These are phyloP conservation scores for Drosophila macrospina DNA, from an alignment of 2,888 invertebrate genomes.

Conservation along the genomic window DNA sequence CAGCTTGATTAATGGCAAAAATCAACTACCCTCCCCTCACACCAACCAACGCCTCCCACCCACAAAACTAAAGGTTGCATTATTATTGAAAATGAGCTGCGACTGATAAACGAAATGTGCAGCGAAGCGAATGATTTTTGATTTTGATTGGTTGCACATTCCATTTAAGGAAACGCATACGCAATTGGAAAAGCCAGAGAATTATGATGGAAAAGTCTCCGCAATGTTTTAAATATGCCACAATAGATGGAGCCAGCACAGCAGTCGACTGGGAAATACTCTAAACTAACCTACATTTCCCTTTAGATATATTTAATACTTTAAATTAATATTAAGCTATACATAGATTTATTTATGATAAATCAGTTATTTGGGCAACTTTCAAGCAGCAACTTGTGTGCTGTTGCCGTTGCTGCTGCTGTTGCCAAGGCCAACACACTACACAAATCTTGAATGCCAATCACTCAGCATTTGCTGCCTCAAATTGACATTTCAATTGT, in stretches of 20 bases:
- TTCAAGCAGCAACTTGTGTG: not conserved
- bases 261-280: not conserved
- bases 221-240: not conserved
- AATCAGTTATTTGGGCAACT: not conserved
- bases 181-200: slow-evolving; percentile 1
- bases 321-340: no score
- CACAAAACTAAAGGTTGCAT: not conserved
- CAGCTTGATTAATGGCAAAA: slow-evolving; percentile 33
- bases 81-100: slow-evolving; percentile 47
- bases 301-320: no score
- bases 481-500: slow-evolving; percentile 54
- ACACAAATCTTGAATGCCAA: slow-evolving; percentile 45
- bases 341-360: no score
- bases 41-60: no score
- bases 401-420: not conserved
- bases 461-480: slow-evolving; percentile 32
- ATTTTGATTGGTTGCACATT: slow-evolving; percentile 30
- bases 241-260: not conserved
- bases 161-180: not conserved
- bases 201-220: not conserved
- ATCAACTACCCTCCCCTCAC: no score
- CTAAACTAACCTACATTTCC: not conserved
- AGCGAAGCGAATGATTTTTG: slow-evolving; percentile 62
- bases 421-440: slow-evolving; percentile 23
- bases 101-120: slow-evolving; percentile 63